A percentile compares a stretch with the other conserved stretches of the same genome.
Conservation (phyloP, 2,888 invertebrate species). For the Imbricaverruca yamaguchii region DNA sequence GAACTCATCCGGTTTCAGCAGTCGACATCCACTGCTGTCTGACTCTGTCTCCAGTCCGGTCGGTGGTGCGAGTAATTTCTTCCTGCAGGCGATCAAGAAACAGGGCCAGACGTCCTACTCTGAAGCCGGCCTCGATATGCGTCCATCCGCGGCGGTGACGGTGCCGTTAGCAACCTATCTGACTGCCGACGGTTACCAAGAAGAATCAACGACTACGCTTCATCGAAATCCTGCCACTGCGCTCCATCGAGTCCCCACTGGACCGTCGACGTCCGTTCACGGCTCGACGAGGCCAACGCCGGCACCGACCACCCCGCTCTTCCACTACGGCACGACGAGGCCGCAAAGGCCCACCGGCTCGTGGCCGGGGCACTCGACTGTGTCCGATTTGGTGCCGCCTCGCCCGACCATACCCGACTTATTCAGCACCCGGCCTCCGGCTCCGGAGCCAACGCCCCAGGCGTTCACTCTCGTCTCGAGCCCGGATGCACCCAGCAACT, state of each 20-base stretch:
- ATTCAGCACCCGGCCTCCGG: neutral
- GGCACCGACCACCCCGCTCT: neutral
- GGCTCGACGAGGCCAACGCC: neutral
- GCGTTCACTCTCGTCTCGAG: neutral
- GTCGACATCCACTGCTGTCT: neutral
- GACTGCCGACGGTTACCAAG: too few relatives aligned
- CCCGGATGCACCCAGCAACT: neutral
- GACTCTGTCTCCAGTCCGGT: neutral
- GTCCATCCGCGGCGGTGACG: neutral
- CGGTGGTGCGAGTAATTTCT: neutral
- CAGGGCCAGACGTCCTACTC: slow-evolving; percentile 8
- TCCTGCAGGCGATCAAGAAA: neutral
- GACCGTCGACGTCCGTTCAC: neutral
- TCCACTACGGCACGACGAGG: neutral
- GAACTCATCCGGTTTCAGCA: neutral
- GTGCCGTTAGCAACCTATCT: neutral
- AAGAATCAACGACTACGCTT: neutral
- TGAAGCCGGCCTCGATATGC: neutral
- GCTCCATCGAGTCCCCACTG: neutral
- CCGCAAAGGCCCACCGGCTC: neutral
- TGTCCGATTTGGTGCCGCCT: too few relatives aligned
- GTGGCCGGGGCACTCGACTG: too few relatives aligned
- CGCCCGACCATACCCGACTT: too few relatives aligned
- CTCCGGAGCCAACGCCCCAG: neutral
- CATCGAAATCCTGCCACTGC: neutral